Evolutionary conservation across 2,113 vertebrate genomes (phyloP), one percentile per base, ranked within the genome.

Genomic region (Numida meleagris): DNA sequence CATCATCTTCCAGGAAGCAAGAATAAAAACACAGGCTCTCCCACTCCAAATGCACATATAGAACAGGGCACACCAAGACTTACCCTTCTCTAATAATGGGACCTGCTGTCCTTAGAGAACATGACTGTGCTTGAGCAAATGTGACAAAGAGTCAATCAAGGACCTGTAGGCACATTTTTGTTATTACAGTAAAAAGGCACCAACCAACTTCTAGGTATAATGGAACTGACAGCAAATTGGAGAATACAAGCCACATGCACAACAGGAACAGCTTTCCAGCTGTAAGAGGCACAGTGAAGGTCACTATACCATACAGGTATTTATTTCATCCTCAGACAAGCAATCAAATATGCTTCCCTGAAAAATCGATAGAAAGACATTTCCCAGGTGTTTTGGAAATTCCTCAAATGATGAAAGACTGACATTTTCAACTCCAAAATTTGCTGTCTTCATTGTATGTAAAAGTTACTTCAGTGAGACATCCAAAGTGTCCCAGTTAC

Each of bases 141-240:
- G 43, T 83, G 71, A 58, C 29, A 68, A 34, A 45, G 9, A 77
- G 34, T 50, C 68, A 43, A 42, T 66, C 29, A 78, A 93, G 70
- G 70, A 77, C 4, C 1, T 66, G 53, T 62, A 96, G 86, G 89
- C 48, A 94, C 50, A 1, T 48, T 45, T 48, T 59, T 57, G 6
- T 62, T 76, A 92, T 74, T 61, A 53, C 43, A 82, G 70, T 34
- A 55, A 82, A 90, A 86, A 93, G 94, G 92, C 85, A 93, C 77
- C 48, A 71, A 77, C 53, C 23, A 85, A 24, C 51, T 84, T 88
- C 25, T 43, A 85, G 66, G 11, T 77, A 17, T 45, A 72, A 70
- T 0, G 3, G 71, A 82, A 79, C 4, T 59, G 50, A 79, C 21
- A 45, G 53, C 43, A 75, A 89, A 66, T 45, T 84, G 62, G 86